Percentiles rank a stretch among this genome's conserved stretches.
Conservation (phyloP, 2,888 invertebrate genomes). For the Amblyteles armatorius region DNA sequence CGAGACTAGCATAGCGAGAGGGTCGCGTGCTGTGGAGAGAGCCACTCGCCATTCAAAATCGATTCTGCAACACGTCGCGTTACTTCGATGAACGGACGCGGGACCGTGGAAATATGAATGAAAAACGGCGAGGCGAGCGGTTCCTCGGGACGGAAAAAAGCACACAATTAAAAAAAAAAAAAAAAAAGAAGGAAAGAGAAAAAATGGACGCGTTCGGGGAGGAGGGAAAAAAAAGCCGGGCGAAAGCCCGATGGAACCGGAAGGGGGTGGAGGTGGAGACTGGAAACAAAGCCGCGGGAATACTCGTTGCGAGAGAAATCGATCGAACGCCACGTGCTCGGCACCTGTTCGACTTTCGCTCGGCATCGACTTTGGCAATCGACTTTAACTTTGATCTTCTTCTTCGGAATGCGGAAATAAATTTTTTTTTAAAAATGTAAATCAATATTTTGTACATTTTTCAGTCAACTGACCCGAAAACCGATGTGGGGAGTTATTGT, state of each 20-base stretch:
- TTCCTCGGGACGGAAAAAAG: slow-evolving; percentile 73
- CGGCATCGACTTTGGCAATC: slow-evolving; percentile 16
- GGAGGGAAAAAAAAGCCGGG: slow-evolving; percentile 49
- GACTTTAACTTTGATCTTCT: not conserved
- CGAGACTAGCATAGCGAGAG: slow-evolving; percentile 69
- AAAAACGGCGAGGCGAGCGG: slow-evolving; percentile 80
- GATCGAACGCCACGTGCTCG: slow-evolving; percentile 82
- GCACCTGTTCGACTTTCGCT: slow-evolving; percentile 77
- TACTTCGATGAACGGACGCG: slow-evolving; percentile 79
- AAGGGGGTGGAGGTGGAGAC: slow-evolving; percentile 55
- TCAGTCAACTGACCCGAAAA: not conserved
- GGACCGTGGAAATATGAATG: slow-evolving; percentile 80
- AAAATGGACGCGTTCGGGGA: slow-evolving; percentile 44
- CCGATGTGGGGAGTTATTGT: not conserved
- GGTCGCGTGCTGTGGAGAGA: slow-evolving; percentile 57
- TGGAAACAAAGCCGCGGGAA: slow-evolving; percentile 78
- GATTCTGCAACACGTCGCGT: slow-evolving; percentile 76
- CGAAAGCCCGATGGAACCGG: slow-evolving; percentile 59
- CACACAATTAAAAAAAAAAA: slow-evolving; percentile 52
- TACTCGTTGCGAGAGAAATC: slow-evolving; percentile 73
- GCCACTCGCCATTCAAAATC: slow-evolving; percentile 78
- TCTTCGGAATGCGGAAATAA: not conserved
- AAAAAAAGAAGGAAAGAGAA: slow-evolving; percentile 44
- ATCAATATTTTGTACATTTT: not conserved
- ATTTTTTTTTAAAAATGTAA: too few species aligned